These are phyloP conservation scores for Poecile montanus DNA, from an alignment of 2,797 vertebrate species.

Conservation along the genomic window DNA sequence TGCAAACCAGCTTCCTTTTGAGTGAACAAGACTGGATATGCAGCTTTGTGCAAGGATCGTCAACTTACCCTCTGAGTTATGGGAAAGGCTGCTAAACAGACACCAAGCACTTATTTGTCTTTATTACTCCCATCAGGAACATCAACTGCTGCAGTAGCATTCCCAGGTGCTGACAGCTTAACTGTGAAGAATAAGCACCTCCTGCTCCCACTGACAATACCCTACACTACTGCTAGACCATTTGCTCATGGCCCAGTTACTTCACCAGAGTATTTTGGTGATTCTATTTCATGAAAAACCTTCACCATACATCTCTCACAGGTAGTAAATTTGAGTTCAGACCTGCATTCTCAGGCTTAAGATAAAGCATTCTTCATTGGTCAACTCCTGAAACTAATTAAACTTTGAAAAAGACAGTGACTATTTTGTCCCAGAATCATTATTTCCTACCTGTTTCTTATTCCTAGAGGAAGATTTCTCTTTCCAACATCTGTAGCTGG, in stretches of 20 bases:
- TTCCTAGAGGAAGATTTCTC: constrained; percentile 93
- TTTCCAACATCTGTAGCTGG: constrained; percentile 98
- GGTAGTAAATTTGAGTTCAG: not conserved
- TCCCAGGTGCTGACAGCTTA: not conserved
- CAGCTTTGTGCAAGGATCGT: not conserved
- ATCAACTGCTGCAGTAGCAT: not conserved
- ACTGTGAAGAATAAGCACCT: not conserved
- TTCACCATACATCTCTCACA: not conserved
- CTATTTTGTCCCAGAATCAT: not conserved
- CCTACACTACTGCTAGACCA: not conserved
- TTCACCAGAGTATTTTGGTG: not conserved
- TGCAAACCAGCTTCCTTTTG: not conserved
- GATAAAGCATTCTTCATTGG: not conserved
- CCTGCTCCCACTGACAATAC: not conserved
- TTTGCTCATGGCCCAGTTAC: not conserved
- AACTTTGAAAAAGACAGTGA: not conserved
- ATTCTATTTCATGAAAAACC: not conserved
- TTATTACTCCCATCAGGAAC: not conserved
- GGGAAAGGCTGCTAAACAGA: not conserved
- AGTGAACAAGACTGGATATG: not conserved
- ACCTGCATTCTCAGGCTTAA: not conserved
- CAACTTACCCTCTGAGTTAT: not conserved
- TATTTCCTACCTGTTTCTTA: constrained; percentile 89
- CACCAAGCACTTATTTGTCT: not conserved
- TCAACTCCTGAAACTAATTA: not conserved